A percentile compares a stretch with the other conserved stretches of the same genome.
Evolutionary conservation across 2,113 vertebrate species (phyloP).

Genomic region (Pungitius pungitius): DNA sequence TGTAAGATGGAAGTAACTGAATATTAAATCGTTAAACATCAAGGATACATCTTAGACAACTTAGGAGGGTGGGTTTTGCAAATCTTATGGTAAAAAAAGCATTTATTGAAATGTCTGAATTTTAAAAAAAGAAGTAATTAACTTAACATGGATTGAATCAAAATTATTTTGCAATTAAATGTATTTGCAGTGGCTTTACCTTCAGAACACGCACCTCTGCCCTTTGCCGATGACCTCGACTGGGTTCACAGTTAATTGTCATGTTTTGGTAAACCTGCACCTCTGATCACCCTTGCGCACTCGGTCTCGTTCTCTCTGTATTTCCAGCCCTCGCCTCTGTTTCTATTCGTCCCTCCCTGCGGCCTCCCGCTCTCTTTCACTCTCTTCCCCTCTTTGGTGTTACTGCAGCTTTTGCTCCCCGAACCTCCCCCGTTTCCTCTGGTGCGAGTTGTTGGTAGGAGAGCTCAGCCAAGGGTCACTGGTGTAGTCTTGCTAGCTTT

Average conservation of each 20-base stretch:
- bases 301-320: constrained; percentile 54
- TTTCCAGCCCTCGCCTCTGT: constrained; percentile 52
- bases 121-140: not conserved
- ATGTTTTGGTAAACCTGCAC: constrained; percentile 78
- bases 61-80: not conserved
- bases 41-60: no score
- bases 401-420: constrained; percentile 58
- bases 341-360: constrained; percentile 56
- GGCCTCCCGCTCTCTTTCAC: constrained; percentile 56
- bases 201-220: constrained; percentile 53
- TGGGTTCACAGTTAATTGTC: constrained; percentile 70
- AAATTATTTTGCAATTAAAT: constrained; percentile 59
- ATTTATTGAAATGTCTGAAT: not conserved
- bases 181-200: constrained; percentile 62
- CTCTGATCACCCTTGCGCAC: constrained; percentile 67
- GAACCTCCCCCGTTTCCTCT: constrained; percentile 69
- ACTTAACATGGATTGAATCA: constrained; percentile 18
- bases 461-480: constrained; percentile 81
- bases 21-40: not conserved
- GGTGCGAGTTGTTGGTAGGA: constrained; percentile 67
- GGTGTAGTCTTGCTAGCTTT: constrained; percentile 65
- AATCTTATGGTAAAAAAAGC: not conserved
- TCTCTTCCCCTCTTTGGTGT: constrained; percentile 44
- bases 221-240: constrained; percentile 53
- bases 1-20: constrained; percentile 10